Conservation (phyloP, 1,140 invertebrate species). For the Akabosia matsudoensis region DNA sequence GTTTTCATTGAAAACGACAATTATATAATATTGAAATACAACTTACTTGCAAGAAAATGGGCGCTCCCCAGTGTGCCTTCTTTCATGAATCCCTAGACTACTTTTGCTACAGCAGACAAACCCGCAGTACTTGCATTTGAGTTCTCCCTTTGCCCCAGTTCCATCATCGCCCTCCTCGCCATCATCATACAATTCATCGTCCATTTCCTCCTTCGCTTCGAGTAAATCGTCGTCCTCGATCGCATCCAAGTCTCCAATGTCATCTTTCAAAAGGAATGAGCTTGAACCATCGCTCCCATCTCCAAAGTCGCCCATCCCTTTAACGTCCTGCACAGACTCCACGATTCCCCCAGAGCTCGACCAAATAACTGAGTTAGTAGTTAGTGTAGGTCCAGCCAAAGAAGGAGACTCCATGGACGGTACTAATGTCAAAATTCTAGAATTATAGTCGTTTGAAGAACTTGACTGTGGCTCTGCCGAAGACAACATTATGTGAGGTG, state of each 20-base stretch:
- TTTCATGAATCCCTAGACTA: constrained; percentile 30
- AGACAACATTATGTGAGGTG: background rate
- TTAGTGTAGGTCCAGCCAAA: background rate
- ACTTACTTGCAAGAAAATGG: constrained; percentile 37
- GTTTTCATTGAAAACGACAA: background rate
- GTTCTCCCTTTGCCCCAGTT: constrained; percentile 17
- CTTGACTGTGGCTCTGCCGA: background rate
- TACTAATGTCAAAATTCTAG: background rate
- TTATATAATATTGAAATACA: background rate
- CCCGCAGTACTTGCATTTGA: constrained; percentile 38
- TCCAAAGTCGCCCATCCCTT: background rate
- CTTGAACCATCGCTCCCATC: background rate
- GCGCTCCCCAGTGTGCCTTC: constrained; percentile 33
- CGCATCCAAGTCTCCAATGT: background rate
- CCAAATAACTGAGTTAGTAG: background rate
- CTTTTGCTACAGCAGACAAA: constrained; percentile 37
- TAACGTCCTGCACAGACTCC: background rate
- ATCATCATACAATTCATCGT: constrained; percentile 2
- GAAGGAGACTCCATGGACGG: background rate
- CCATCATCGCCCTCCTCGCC: constrained; percentile 3
- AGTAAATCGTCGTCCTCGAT: constrained; percentile 12
- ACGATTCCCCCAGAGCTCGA: background rate
- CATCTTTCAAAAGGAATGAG: background rate
- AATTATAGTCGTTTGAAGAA: background rate
- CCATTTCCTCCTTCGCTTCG: constrained; percentile 14